Evolutionary conservation across 2,888 invertebrate species (phyloP).

Genomic region (Periphyllus acericola): DNA sequence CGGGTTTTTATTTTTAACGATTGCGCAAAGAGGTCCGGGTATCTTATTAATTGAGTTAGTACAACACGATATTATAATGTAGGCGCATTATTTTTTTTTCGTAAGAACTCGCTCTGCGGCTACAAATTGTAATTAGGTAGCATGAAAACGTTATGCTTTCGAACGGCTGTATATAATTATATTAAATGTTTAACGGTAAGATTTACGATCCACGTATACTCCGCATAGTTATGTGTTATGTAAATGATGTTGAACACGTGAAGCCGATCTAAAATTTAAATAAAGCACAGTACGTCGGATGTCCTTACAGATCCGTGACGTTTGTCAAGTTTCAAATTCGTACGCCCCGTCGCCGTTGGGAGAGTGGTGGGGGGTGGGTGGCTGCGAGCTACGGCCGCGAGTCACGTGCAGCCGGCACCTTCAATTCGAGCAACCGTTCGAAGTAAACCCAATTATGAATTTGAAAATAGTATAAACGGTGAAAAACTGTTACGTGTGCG

Average conservation of each 20-base stretch:
- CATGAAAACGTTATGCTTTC: not conserved
- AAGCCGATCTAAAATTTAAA: not conserved
- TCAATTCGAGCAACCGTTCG: too few relatives aligned
- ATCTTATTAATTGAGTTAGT: slow-evolving; percentile 23
- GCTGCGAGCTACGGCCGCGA: too few relatives aligned
- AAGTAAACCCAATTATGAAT: too few relatives aligned
- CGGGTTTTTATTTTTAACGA: slow-evolving; percentile 25
- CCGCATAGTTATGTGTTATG: too few relatives aligned
- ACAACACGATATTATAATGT: not conserved
- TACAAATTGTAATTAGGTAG: not conserved
- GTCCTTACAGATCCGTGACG: too few relatives aligned
- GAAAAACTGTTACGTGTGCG: too few relatives aligned
- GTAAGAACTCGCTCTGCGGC: not conserved
- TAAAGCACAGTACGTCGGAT: not conserved
- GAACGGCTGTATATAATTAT: not conserved
- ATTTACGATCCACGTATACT: not conserved
- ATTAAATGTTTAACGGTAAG: not conserved
- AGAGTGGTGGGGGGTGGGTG: too few relatives aligned
- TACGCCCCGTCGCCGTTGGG: too few relatives aligned
- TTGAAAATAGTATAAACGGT: too few relatives aligned
- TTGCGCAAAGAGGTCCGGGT: not conserved
- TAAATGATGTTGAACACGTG: not conserved
- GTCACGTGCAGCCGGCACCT: too few relatives aligned
- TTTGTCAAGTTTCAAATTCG: too few relatives aligned
- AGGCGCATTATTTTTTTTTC: not conserved